Evolutionary conservation across 1,140 invertebrate species (phyloP).

Genomic region (Apis cerana): DNA sequence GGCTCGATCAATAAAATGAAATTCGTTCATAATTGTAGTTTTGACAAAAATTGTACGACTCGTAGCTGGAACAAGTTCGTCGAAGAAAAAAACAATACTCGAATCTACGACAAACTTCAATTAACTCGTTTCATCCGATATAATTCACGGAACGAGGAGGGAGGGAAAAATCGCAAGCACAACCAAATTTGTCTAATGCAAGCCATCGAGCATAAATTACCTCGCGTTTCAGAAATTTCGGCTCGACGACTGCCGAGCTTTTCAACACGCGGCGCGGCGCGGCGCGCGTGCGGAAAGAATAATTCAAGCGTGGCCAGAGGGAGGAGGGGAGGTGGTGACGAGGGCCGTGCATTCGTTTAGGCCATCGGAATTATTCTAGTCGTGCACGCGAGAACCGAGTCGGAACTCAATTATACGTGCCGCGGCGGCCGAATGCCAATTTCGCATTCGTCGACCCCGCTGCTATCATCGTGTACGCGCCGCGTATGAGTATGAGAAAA

Average conservation of each 20-base stretch:
- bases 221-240: not conserved
- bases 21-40: too few relatives aligned
- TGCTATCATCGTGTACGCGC: constrained; percentile 53
- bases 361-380: constrained; percentile 76
- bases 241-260: not conserved
- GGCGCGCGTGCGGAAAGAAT: constrained; percentile 8
- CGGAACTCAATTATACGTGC: constrained; percentile 78
- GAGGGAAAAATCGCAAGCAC: too few relatives aligned
- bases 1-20: too few relatives aligned
- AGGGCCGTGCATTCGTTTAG: constrained; percentile 44
- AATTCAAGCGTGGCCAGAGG: constrained; percentile 15
- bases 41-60: too few relatives aligned
- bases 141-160: too few relatives aligned
- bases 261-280: not conserved
- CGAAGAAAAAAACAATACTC: too few relatives aligned
- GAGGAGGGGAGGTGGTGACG: not conserved
- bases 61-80: too few relatives aligned
- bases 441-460: constrained; percentile 55
- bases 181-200: too few relatives aligned
- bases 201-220: too few relatives aligned
- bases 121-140: too few relatives aligned
- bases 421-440: constrained; percentile 75
- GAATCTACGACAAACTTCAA: too few relatives aligned
- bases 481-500: constrained; percentile 67
- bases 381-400: constrained; percentile 75